Percentiles rank a stretch among this genome's conserved stretches.
These are phyloP conservation scores for Brenthis daphne DNA, from an alignment of 2,888 invertebrate genomes.

Conservation along the genomic window DNA sequence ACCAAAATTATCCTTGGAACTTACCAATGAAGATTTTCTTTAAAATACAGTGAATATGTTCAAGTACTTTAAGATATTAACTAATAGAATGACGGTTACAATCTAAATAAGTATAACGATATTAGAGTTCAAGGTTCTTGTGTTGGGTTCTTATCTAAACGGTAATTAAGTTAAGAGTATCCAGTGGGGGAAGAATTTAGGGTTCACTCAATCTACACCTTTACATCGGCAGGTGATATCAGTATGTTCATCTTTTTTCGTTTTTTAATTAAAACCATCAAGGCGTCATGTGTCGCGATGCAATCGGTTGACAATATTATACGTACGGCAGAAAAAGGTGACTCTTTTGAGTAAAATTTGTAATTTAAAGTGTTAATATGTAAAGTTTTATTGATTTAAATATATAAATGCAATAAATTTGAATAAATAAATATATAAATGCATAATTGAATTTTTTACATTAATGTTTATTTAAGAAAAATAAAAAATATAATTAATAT, in stretches of 20 bases:
- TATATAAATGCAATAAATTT: too few species aligned
- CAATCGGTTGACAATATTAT: slow-evolving; percentile 51
- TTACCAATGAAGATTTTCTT: too few species aligned
- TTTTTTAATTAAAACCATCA: slow-evolving; percentile 64
- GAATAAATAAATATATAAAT: too few species aligned
- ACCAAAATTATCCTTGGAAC: too few species aligned
- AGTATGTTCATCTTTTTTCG: slow-evolving; percentile 54
- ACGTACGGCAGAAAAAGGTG: slow-evolving; percentile 34
- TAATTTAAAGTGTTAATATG: too few species aligned
- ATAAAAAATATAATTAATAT: too few species aligned
- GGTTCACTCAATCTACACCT: slow-evolving; percentile 74
- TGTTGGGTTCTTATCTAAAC: slow-evolving; percentile 38
- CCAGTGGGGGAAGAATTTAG: slow-evolving; percentile 57
- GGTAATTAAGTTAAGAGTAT: slow-evolving; percentile 49
- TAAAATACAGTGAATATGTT: too few species aligned
- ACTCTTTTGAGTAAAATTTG: not conserved
- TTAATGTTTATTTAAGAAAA: too few species aligned
- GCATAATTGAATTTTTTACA: too few species aligned
- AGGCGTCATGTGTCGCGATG: slow-evolving; percentile 71
- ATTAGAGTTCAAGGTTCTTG: not conserved
- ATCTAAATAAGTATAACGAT: slow-evolving; percentile 45
- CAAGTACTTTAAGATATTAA: not conserved
- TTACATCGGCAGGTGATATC: slow-evolving; percentile 74
- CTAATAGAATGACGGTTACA: slow-evolving; percentile 20
- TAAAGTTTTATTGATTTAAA: too few species aligned